These are phyloP conservation scores for Chrysotoxum bicinctum DNA, from an alignment of 2,888 invertebrate species.

Conservation along the genomic window DNA sequence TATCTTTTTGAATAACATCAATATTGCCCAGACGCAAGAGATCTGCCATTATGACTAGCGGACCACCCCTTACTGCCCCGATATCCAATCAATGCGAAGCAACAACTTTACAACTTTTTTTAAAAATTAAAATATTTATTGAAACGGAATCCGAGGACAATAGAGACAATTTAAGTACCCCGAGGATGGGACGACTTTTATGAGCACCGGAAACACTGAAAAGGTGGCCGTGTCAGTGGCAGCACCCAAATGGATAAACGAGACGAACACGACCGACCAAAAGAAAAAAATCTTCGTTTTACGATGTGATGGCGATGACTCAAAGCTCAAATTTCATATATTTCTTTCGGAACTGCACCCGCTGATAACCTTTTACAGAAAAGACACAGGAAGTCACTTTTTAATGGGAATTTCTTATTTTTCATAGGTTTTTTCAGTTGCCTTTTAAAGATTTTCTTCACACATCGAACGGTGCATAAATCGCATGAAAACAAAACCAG, in stretches of 20 bases:
- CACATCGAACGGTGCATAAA: constrained; percentile 26
- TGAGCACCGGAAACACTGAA: constrained; percentile 61
- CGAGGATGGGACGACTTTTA: constrained; percentile 3
- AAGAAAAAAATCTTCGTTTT: constrained; percentile 34
- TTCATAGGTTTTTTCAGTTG: background rate
- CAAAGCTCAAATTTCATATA: constrained; percentile 50
- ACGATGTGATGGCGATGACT: constrained; percentile 35
- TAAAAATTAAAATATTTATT: background rate
- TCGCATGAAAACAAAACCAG: constrained; percentile 27
- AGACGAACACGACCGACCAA: constrained; percentile 9
- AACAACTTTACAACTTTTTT: constrained; percentile 40
- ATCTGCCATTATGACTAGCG: constrained; percentile 84
- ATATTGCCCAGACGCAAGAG: constrained; percentile 87
- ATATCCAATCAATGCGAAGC: constrained; percentile 41
- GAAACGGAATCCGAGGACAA: background rate
- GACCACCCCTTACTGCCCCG: constrained; percentile 15
- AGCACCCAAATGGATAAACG: constrained; percentile 58
- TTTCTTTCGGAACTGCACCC: constrained; percentile 22
- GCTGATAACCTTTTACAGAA: constrained; percentile 65
- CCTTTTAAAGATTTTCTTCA: constrained; percentile 55
- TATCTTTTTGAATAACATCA: constrained; percentile 87
- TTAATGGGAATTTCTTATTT: constrained; percentile 51
- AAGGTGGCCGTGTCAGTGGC: constrained; percentile 48
- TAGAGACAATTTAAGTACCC: background rate
- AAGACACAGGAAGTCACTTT: constrained; percentile 62